Conservation (phyloP, 2,888 invertebrate genomes). For the Lithophane socia region DNA sequence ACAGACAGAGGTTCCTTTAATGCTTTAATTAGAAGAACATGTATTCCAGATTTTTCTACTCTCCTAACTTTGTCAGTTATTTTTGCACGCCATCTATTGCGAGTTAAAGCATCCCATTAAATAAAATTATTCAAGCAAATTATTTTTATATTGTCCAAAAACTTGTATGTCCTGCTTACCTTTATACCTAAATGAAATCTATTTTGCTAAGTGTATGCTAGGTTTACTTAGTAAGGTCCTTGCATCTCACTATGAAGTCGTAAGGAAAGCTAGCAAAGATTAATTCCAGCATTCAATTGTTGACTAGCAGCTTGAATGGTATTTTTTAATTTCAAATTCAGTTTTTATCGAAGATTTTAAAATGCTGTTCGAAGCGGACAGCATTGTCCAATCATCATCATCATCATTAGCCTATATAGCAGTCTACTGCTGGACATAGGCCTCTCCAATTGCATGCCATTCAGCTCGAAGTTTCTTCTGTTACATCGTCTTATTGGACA, state of each 20-base stretch:
- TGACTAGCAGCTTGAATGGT: neutral
- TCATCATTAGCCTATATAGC: too few species aligned
- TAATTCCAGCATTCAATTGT: too few species aligned
- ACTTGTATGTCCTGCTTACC: neutral
- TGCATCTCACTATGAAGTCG: neutral
- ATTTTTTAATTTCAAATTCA: neutral
- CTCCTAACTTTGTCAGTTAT: neutral
- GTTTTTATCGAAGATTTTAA: neutral
- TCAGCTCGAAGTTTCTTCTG: too few species aligned
- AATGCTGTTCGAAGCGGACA: neutral
- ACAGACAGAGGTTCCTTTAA: slow-evolving; percentile 8
- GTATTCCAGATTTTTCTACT: neutral
- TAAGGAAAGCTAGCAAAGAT: neutral
- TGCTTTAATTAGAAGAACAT: neutral
- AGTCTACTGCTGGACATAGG: too few species aligned
- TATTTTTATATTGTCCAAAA: neutral
- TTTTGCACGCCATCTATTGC: neutral
- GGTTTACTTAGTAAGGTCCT: neutral
- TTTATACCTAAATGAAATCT: neutral
- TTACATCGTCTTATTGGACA: too few species aligned
- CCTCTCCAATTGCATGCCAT: too few species aligned
- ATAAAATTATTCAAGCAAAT: neutral
- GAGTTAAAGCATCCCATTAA: too few species aligned
- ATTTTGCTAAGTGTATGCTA: neutral
- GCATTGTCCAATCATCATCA: neutral